Percentiles rank a stretch among this genome's conserved stretches.
Conservation (phyloP, 2,113 vertebrate genomes). For the Empidonax alnorum region DNA sequence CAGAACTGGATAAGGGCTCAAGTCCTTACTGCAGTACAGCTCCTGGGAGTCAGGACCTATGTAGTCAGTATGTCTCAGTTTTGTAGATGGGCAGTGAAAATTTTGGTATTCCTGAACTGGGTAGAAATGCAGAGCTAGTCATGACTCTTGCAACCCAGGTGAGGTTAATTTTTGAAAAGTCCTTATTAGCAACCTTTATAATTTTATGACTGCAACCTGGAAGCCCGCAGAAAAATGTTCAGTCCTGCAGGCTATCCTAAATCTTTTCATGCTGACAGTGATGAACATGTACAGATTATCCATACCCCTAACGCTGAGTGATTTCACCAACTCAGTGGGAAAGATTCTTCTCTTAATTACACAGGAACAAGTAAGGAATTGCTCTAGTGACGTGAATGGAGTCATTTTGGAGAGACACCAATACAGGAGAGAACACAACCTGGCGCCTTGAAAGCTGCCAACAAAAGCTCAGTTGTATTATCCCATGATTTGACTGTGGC, state of each 20-base stretch:
- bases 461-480: constrained; percentile 51
- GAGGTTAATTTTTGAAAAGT: neutral
- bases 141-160: neutral
- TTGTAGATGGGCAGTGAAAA: neutral
- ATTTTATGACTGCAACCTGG: neutral
- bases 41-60: neutral
- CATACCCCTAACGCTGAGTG: neutral
- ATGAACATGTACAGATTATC: constrained; percentile 10
- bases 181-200: neutral
- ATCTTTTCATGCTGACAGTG: neutral
- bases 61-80: neutral
- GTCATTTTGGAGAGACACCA: constrained; percentile 58
- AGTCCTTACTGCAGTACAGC: neutral
- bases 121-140: neutral
- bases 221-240: neutral
- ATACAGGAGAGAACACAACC: constrained; percentile 46
- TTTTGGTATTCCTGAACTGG: neutral
- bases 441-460: constrained; percentile 41
- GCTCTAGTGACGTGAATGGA: constrained; percentile 39
- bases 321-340: constrained; percentile 43
- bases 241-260: neutral
- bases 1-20: neutral
- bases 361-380: constrained; percentile 55
- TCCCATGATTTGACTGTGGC: neutral
- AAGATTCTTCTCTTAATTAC: constrained; percentile 46